Conservation (phyloP, 2,113 vertebrate genomes). For the Propithecus coquereli region DNA sequence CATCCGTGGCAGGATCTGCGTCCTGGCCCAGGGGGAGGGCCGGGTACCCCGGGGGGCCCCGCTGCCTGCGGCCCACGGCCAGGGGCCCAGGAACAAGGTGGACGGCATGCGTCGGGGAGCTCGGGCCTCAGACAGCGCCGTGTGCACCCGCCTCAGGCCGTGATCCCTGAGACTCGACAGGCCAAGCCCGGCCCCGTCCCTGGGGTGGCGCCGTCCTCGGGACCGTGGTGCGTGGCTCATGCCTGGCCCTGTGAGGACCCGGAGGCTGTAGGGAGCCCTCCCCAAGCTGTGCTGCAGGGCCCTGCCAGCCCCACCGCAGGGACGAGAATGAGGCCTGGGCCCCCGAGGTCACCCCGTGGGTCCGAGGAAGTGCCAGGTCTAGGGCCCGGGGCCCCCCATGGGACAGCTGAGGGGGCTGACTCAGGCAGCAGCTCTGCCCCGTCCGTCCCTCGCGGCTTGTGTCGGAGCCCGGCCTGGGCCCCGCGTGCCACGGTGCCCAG, state of each 20-base stretch:
- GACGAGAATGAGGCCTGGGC: rapidly evolving
- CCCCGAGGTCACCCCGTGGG: not conserved
- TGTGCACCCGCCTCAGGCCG: not conserved
- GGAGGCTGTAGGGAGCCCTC: not conserved
- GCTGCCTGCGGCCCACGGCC: not conserved
- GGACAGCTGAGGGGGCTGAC: not conserved
- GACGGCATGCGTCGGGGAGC: not conserved
- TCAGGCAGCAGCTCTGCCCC: not conserved
- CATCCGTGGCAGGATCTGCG: not conserved
- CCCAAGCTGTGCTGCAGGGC: not conserved
- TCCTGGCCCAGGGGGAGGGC: no score
- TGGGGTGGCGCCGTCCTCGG: not conserved
- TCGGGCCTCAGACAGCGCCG: not conserved
- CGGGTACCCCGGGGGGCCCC: not conserved
- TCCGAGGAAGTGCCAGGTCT: not conserved
- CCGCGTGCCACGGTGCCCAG: not conserved
- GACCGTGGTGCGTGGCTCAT: rapidly evolving
- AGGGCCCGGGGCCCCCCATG: not conserved
- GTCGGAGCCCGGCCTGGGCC: not conserved
- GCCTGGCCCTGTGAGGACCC: not conserved
- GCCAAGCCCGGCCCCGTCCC: not conserved
- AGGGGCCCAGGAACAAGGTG: not conserved
- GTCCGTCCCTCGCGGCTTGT: rapidly evolving
- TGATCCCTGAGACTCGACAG: not conserved
- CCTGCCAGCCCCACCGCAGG: rapidly evolving